Percentiles rank a stretch among this genome's conserved stretches.
phyloP scores from a whole-genome alignment of 2,888 invertebrate genomes.

The Mamestra brassicae region DNA sequence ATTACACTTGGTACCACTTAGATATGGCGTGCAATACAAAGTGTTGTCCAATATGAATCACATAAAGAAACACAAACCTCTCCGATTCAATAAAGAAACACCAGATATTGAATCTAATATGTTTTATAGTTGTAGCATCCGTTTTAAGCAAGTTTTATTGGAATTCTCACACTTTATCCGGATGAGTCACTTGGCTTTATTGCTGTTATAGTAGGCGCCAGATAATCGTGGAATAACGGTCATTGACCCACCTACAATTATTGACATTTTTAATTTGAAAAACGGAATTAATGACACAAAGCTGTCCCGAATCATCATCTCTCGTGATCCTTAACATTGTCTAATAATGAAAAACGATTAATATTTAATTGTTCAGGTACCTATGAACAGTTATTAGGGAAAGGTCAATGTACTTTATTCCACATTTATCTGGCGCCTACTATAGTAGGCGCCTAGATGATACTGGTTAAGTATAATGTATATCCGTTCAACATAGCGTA shows the following conservation, averaged over 20 bases:
- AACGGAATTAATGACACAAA: too few relatives aligned
- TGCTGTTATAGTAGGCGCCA: too few relatives aligned
- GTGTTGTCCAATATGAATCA: background rate
- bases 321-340: too few relatives aligned
- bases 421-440: too few relatives aligned
- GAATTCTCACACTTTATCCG: conserved; percentile 20
- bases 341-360: too few relatives aligned
- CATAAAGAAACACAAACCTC: background rate
- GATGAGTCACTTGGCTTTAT: conserved; percentile 29
- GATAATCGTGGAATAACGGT: too few relatives aligned
- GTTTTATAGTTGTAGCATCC: conserved; percentile 13
- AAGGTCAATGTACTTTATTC: too few relatives aligned
- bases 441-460: conserved; percentile 15
- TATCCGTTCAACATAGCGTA: conserved; percentile 30
- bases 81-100: background rate
- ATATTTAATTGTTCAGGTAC: too few relatives aligned
- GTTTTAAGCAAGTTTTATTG: conserved; percentile 27
- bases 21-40: background rate
- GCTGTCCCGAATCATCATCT: too few relatives aligned
- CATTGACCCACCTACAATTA: too few relatives aligned
- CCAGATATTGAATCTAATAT: conserved; percentile 18
- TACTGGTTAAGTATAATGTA: background rate
- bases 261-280: too few relatives aligned
- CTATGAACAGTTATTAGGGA: too few relatives aligned
- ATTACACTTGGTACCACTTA: background rate